Base-by-base conservation (phyloP, 1,140 invertebrate genomes). In the Aleiodes sp. region DNA sequence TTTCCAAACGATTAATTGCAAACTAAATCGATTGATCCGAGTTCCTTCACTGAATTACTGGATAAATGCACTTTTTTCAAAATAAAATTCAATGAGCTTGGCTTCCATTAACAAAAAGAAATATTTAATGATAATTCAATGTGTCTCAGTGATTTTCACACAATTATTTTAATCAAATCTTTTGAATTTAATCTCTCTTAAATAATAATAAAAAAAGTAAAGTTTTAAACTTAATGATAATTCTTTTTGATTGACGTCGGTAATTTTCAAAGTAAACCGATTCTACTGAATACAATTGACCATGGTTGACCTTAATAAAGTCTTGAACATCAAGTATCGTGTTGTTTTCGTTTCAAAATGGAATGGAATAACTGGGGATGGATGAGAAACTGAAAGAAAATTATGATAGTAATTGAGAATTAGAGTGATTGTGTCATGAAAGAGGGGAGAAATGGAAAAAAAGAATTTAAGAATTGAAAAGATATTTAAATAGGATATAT, bases 251-350 rank as follows among this genome's bases (percentile, higher is more conserved):
- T 78, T 63, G 73, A 75, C 59, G 68, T 46, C 41, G 41, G n/a
- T 19, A 46, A 6, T 46, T 46, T 75, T 63, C 66, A 70, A 35
- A 31, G 64, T 69, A 71, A 70, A 67, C 72, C 64, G 62, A 37
- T 70, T 66, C n/a, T n/a, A 68, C 70, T 66, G 71, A 75, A 75
- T 71, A 7, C 75, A 80, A 78, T 78, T 80, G 76, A 76, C 73
- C 78, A 78, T 74, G 52, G 60, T 80, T 80, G 75, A 80, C 77
- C 78, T 75, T 75, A 78, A 78, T 78, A 71, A 60, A 71, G 67
- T 52, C 35, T 65, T 74, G 69, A 56, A 69, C 71, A 72, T 37
- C 64, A n/a, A 73, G 72, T 63, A 64, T 61, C 43, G 63, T 65
- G 31, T 10, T 35, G 4, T 35, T n/a, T n/a, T n/a, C n/a, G n/a